Evolutionary conservation across 2,113 vertebrate genomes (phyloP), one percentile per base, ranked within the genome.

Genomic region (Brachypteracias leptosomus): DNA sequence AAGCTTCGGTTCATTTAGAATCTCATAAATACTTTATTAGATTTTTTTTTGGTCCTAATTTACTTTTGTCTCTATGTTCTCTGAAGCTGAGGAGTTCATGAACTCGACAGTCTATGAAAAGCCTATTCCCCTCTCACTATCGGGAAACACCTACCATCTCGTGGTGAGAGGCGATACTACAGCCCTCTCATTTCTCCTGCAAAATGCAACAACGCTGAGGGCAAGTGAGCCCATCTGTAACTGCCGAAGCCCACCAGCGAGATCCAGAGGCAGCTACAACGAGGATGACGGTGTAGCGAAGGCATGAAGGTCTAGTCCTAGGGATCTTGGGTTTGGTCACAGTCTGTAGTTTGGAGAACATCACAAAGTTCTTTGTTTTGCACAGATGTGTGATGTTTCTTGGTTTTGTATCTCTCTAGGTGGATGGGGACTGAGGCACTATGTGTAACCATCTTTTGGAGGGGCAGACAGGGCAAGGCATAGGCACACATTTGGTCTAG

Each of bases 161-260:
- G 40, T 89, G 94, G 87, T 86, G 51, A 73, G 55, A 68, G 49
- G 28, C n/a, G 82, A 40, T 70, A 92, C 15, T 89, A 29, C 96
- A 96, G 22, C 66, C 16, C 28, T 65, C 5, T 58, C 18, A 9
- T 36, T 51, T 76, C 46, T n/a, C 26, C n/a, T 35, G 51, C 65
- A 67, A 93, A 89, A 59, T 16, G 77, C 38, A 71, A 59, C 44
- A 57, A 21, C 0, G 8, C 67, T 58, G 38, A 47, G 26, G 10
- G 36, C 35, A 26, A 12, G 21, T 25, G 33, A 90, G 7, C 44
- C 57, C 44, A 8, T n/a, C 14, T 71, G 16, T 18, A 80, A n/a
- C 36, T 55, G 42, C 49, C 36, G 51, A 70, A 18, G 44, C 29
- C 16, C 42, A 36, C 4, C 31, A 24, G 24, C 54, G 33, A 83